phyloP scores from a whole-genome alignment of 2,113 vertebrate genomes.

The Cathartes aura region DNA sequence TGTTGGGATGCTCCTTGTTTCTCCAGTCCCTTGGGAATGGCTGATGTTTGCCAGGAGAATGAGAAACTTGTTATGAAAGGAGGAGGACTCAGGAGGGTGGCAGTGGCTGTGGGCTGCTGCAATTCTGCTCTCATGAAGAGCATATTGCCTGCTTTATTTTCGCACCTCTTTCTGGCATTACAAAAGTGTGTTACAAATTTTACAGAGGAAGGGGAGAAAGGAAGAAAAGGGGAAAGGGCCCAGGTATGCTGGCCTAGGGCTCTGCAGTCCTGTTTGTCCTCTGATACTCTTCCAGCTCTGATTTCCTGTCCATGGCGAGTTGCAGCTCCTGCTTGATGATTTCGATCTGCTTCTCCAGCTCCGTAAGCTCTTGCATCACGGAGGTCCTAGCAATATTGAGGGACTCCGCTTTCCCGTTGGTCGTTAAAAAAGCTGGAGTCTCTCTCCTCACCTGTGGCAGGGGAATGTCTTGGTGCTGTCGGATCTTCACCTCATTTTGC shows the following conservation, averaged over 20 bases:
- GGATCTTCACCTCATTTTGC: constrained; percentile 80
- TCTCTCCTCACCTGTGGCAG: constrained; percentile 79
- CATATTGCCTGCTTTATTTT: constrained; percentile 26
- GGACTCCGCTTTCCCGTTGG: constrained; percentile 89
- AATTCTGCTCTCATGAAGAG: background rate
- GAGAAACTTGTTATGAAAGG: constrained; percentile 41
- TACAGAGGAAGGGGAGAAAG: background rate
- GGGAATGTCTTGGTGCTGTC: constrained; percentile 81
- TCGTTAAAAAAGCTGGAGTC: constrained; percentile 77
- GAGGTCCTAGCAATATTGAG: constrained; percentile 78
- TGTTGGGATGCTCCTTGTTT: background rate
- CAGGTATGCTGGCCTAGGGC: constrained; percentile 53
- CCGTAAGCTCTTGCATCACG: constrained; percentile 87
- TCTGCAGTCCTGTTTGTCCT: constrained; percentile 83
- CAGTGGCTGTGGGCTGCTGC: constrained; percentile 17
- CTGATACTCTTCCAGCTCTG: constrained; percentile 92
- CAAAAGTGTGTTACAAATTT: constrained; percentile 66
- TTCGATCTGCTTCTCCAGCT: constrained; percentile 93
- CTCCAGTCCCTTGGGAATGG: background rate
- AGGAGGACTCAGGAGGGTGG: constrained; percentile 21
- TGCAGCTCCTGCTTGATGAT: constrained; percentile 94
- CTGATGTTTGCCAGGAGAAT: constrained; percentile 2
- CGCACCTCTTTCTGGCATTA: constrained; percentile 42
- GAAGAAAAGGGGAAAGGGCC: background rate
- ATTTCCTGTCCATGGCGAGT: constrained; percentile 90